These are phyloP conservation scores for Neosilurus mollespiculum DNA, from an alignment of 2,797 vertebrate genomes.

Conservation along the genomic window DNA sequence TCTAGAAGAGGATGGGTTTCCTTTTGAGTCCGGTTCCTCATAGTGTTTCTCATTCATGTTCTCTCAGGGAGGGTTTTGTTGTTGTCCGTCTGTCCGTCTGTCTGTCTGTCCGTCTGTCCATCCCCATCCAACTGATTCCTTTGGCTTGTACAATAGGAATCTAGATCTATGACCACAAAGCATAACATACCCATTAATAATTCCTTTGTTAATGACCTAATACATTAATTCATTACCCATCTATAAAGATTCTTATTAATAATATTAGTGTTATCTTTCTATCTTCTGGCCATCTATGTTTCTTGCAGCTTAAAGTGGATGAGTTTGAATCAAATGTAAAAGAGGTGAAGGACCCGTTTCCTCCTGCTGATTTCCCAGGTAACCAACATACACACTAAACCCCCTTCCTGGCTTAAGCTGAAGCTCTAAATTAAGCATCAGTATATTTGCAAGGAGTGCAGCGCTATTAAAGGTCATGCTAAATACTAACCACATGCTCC, in stretches of 20 bases:
- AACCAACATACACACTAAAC: constrained; percentile 35
- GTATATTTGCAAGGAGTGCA: constrained; percentile 35
- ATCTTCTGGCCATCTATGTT: neutral
- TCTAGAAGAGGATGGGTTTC: neutral
- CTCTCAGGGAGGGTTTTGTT: neutral
- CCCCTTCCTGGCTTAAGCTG: neutral
- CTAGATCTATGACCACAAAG: neutral
- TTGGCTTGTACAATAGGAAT: too few species aligned
- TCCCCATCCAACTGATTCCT: too few species aligned
- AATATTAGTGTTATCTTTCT: neutral
- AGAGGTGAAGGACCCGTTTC: constrained; percentile 97
- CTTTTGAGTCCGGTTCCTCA: neutral
- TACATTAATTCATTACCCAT: neutral
- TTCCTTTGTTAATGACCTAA: neutral
- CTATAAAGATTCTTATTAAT: neutral
- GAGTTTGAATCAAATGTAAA: constrained; percentile 98
- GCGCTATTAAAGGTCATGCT: constrained; percentile 61
- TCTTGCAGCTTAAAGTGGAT: constrained; percentile 88
- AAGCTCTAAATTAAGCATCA: constrained; percentile 26
- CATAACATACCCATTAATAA: neutral
- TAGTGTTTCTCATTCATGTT: neutral
- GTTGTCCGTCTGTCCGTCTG: too few species aligned
- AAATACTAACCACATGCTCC: constrained; percentile 61
- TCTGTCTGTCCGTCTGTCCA: too few species aligned
- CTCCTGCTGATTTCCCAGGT: constrained; percentile 98